Evolutionary conservation across 2,888 invertebrate species (phyloP), one percentile per base, ranked within the genome.

Genomic region (Candidula unifasciata): DNA sequence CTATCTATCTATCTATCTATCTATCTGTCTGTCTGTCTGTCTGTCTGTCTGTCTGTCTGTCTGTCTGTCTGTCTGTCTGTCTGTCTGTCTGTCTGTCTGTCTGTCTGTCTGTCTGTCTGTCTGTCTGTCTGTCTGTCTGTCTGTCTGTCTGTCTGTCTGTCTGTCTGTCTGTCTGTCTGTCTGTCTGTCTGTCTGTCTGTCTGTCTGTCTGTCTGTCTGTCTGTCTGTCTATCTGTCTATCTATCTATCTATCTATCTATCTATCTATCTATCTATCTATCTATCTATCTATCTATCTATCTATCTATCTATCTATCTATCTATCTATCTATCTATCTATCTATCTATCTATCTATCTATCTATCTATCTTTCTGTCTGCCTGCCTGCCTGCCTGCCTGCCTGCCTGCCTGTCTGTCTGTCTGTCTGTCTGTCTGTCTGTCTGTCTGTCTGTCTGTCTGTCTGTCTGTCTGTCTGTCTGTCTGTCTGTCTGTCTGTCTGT

Each of bases 81-180:
- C 60, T 60, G 60, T 60, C n/a, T n/a, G n/a, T 54, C 54, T 54
- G 54, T 54, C 54, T 54, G 57, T 78, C 60, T 78, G 60, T 78
- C 64, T 78, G 33, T 78, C 78, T 64, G 30, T 78, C 78, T 78
- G 60, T 78, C 60, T 78, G 60, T 78, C 60, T 78, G 33, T 78
- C 78, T 78, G 33, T 78, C 78, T 78, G 33, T 78, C 60, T 78
- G 33, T 78, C 78, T 78, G 60, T 78, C 78, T 78, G 60, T 76
- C 76, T 76, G 37, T 76, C 76, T 76, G 44, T 76, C 76, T 76
- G 44, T 76, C 76, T 76, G 44, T 76, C 76, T 76, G 21, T 37
- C 76, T 37, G 18, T 76, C 76, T 27, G 30, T 37, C 76, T 21
- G 18, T 37, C 44, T 37, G 18, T 37, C 76, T 16, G 37, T 76